Conservation (phyloP, 2,113 vertebrate genomes). For the Tretioscincus oriximinensis region DNA sequence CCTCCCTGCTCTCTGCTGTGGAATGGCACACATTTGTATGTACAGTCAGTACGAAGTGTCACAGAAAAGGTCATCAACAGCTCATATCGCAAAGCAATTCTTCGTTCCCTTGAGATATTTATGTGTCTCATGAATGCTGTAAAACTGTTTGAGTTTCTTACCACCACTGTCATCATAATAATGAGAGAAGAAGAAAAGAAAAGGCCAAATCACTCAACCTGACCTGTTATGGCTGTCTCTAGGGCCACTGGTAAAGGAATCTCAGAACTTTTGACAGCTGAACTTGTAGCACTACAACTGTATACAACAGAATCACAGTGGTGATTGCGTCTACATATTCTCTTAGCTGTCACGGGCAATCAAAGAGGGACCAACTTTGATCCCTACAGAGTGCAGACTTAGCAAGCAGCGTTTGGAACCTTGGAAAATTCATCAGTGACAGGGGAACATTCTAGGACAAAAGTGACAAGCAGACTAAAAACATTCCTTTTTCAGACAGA, state of each 20-base stretch:
- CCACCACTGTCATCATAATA: neutral
- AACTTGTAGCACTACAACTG: neutral
- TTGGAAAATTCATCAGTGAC: neutral
- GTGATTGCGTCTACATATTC: neutral
- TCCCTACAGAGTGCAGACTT: no score
- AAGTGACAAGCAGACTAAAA: neutral
- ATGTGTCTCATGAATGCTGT: conserved; percentile 11
- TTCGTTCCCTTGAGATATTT: conserved; percentile 20
- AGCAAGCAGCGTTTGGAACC: neutral
- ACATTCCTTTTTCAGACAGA: neutral
- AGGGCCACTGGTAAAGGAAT: neutral
- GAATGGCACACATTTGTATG: conserved; percentile 29
- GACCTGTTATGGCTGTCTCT: neutral
- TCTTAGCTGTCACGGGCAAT: neutral
- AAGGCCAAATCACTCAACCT: conserved; percentile 6
- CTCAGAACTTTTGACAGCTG: neutral
- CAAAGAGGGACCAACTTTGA: no score
- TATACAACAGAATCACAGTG: neutral
- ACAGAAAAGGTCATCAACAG: conserved; percentile 35
- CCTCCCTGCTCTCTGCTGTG: conserved; percentile 3
- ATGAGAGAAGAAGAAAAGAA: neutral
- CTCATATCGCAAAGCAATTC: conserved; percentile 1
- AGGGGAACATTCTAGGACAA: neutral
- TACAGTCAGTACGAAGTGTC: conserved; percentile 28
- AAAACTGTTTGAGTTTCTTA: neutral